Base-by-base conservation (phyloP, 2,888 invertebrate genomes). In the Odontocolon sp. region DNA sequence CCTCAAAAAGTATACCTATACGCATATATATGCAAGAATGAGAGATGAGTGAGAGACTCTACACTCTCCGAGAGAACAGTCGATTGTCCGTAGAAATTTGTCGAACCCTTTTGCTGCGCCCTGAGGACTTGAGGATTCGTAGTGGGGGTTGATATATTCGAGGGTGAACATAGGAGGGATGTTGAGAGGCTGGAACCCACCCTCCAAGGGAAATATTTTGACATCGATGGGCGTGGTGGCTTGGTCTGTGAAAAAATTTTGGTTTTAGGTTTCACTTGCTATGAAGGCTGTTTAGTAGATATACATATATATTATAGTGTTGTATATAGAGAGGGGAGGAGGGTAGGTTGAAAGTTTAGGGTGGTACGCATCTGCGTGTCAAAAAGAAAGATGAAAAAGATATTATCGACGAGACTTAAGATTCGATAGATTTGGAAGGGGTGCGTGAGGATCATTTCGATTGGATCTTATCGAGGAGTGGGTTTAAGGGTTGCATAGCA, bases 131-230 rank as follows among this genome's bases (percentile, higher is more conserved):
- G 11, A 26, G 14, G 16, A 16, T 36, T 31, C 40, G 31, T 31
- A 31, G 45, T 31, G 57, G 66, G 57, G 54, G 42, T 67, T 73
- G 42, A 40, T 28, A 38, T 18, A 38, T 45, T 68, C 69, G 79
- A 47, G 50, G n/a, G 38, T 8, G 38, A 18, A 11, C 4, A n/a
- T n/a, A 61, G 59, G 38, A n/a, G 16, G 31, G 23, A 47, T 11
- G 47, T 36, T 8, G 36, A 5, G 36, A 8, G n/a, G 36, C 42
- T 16, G 6, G 67, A 52, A 56, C 28, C 76, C 71, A 71, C 77
- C 74, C 72, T 61, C 77, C 72, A 77, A 76, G 63, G 81, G 84
- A 88, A 88, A 90, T 90, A 88, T 90, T 90, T 88, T 89, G 90
- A 90, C 89, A 88, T 80, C 78, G 78, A 81, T 85, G 83, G 88